Percentiles rank a stretch among this genome's conserved stretches.
These are phyloP conservation scores for Alosa alosa DNA, from an alignment of 2,113 vertebrate species.

Conservation along the genomic window DNA sequence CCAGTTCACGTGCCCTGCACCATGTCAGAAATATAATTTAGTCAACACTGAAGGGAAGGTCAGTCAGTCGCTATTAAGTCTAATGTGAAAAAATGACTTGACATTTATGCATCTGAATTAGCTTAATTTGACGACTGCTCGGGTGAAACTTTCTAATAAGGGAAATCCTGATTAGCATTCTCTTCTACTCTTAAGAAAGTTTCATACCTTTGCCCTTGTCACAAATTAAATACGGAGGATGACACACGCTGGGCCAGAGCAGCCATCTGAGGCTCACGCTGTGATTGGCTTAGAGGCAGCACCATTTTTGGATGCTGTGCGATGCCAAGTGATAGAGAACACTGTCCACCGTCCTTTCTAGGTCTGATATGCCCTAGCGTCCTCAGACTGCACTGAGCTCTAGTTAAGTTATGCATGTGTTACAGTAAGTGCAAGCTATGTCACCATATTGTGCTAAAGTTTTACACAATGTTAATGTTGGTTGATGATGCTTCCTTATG, in stretches of 20 bases:
- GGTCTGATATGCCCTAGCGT: neutral
- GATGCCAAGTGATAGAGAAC: neutral
- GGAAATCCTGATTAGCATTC: slow-evolving; percentile 48
- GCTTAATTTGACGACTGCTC: slow-evolving; percentile 34
- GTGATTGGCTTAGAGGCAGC: neutral
- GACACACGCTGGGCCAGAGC: slow-evolving; percentile 16
- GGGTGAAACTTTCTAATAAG: slow-evolving; percentile 35
- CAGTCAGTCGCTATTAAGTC: slow-evolving; percentile 50
- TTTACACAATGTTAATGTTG: neutral
- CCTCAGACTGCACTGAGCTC: neutral
- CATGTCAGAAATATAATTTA: slow-evolving; percentile 43
- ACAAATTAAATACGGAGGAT: slow-evolving; percentile 3
- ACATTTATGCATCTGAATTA: slow-evolving; percentile 59
- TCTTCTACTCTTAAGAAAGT: slow-evolving; percentile 36
- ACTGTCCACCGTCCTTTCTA: neutral
- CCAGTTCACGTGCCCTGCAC: slow-evolving; percentile 30
- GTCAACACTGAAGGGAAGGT: slow-evolving; percentile 38
- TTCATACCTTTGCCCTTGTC: slow-evolving; percentile 43
- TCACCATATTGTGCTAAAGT: neutral
- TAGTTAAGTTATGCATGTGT: neutral
- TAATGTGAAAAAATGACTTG: slow-evolving; percentile 55
- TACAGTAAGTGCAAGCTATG: neutral
- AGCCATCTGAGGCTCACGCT: neutral
- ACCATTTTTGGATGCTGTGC: neutral
- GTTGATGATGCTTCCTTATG: neutral